These are phyloP conservation scores for Esperia sulphurella DNA, from an alignment of 2,888 invertebrate genomes.

Conservation along the genomic window DNA sequence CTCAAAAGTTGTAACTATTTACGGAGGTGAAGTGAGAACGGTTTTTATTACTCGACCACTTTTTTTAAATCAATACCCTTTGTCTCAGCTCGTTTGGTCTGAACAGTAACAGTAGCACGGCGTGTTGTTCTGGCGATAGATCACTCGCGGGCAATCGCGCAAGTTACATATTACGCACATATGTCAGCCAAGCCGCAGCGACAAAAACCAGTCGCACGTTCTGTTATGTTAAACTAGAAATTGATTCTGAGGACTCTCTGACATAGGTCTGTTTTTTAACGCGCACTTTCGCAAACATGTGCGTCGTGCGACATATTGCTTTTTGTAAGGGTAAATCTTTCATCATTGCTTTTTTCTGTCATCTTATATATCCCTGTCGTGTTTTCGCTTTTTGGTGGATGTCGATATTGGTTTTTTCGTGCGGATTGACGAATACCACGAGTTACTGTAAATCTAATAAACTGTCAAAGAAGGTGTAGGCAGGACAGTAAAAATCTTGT, in stretches of 20 bases:
- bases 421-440: constrained; percentile 40
- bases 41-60: constrained; percentile 3
- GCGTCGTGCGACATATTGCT: constrained; percentile 60
- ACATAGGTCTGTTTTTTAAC: constrained; percentile 54
- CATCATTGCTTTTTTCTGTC: constrained; percentile 61
- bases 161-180: constrained; percentile 57
- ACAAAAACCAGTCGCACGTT: constrained; percentile 51
- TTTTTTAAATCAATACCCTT: constrained; percentile 8
- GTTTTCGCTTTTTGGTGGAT: constrained; percentile 51
- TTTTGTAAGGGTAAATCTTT: constrained; percentile 11
- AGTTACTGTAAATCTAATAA: constrained; percentile 39
- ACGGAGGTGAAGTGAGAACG: background rate
- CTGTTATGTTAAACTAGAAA: constrained; percentile 59
- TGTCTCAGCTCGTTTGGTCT: constrained; percentile 8
- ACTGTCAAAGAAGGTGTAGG: constrained; percentile 4
- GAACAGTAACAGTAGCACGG: constrained; percentile 3
- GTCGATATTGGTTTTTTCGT: constrained; percentile 51
- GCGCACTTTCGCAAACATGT: constrained; percentile 55
- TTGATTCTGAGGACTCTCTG: constrained; percentile 56
- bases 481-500: background rate
- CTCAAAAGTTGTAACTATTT: constrained; percentile 2
- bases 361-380: constrained; percentile 50
- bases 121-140: constrained; percentile 12
- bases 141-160: constrained; percentile 36
- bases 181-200: constrained; percentile 37